Evolutionary conservation across 2,888 invertebrate species (phyloP), one percentile per base, ranked within the genome.

Genomic region (Oscheius sp.): DNA sequence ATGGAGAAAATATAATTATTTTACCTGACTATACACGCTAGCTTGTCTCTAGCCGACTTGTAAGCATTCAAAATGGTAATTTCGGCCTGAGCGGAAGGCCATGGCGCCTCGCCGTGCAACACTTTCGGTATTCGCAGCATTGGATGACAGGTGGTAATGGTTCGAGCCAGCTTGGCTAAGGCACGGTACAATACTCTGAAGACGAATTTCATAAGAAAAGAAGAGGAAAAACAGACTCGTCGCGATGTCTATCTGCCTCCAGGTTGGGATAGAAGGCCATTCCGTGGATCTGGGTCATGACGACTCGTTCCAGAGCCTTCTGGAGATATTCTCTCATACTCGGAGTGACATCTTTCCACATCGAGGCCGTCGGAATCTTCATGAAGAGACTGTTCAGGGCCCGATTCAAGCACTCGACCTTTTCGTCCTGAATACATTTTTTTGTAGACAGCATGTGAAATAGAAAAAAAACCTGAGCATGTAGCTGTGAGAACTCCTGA

Each of bases 261-360:
- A 95, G 96, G 89, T 98, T 97, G 5, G 98, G 98, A 91, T 96
- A 96, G 90, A 99, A 92, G 63, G 97, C 96, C 89, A 94, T 93
- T 55, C 93, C 92, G 91, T 98, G 98, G 72, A 98, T 94, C 42
- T 85, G 80, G 68, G 94, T 94, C 92, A 97, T 94, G 7, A 97
- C 93, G n/a, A 94, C 93, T 62, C 96, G 92, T 90, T 98, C 97
- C 79, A 98, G 93, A 3, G 95, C 94, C 76, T 93, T 91, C 86
- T 94, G 93, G 0, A 94, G 94, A 85, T 93, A 92, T 7, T 76
- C 70, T 4, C 83, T 33, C 80, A 82, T 79, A 4, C 74, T n/a
- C 1, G 74, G 59, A 1, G 79, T 76, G 0, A 80, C 77, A 57
- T 73, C 68, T 55, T 51, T 60, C 73, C 73, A 76, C 76, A 76